Evolutionary conservation across 2,113 vertebrate genomes (phyloP).

Genomic region (Pelecanus crispus): DNA sequence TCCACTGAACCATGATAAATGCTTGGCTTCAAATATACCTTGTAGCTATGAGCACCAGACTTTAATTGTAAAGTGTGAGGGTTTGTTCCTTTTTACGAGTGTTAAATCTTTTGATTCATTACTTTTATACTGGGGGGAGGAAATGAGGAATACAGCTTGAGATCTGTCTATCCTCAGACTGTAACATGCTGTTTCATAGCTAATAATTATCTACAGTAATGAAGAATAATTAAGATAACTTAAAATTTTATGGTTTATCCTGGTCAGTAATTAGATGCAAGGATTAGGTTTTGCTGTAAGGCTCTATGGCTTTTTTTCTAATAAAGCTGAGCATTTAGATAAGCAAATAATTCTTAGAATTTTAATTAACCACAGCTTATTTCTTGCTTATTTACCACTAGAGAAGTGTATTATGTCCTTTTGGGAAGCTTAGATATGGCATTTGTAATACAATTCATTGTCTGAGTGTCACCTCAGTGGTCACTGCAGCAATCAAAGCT

Average conservation of each 20-base stretch:
- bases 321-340: not conserved
- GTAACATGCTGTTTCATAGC: not conserved
- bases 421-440: not conserved
- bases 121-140: not conserved
- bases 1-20: not conserved
- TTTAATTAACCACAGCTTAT: not conserved
- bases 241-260: not conserved
- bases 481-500: not conserved
- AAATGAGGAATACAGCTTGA: not conserved
- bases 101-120: not conserved
- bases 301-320: not conserved
- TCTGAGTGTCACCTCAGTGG: rapidly evolving
- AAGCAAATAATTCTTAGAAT: not conserved
- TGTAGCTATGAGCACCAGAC: not conserved
- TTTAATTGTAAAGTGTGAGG: not conserved
- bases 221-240: not conserved
- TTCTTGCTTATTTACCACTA: not conserved
- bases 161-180: not conserved
- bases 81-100: not conserved
- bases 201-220: not conserved
- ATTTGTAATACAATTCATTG: not conserved
- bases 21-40: not conserved
- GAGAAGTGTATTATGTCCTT: not conserved
- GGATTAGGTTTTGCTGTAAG: not conserved
- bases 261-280: not conserved